Base-by-base conservation (phyloP, 2,113 vertebrate species). In the Forbesichthys agassizii region DNA sequence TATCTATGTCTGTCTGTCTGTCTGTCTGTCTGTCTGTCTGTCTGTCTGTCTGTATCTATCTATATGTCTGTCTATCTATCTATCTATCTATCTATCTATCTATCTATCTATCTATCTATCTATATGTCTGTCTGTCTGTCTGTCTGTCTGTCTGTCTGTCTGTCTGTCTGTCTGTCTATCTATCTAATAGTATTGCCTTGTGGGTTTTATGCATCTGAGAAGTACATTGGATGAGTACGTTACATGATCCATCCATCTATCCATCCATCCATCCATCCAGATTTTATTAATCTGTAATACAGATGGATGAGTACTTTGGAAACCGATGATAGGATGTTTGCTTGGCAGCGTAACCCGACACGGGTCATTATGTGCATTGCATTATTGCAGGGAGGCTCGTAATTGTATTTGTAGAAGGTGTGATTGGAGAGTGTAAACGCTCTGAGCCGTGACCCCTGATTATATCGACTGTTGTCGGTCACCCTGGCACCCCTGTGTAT, bases 351-450 rank as follows among this genome's bases (percentile, higher is more conserved):
- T 69, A 66, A 75, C 70, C 61, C 73, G 72, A 75, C 64, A 77
- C 27, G 61, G 55, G 46, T 77, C 72, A 83, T 86, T 79, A 75
- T 73, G 48, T 6, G 9, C 27, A 27, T 27, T 27, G 36, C 33
- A 55, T 77, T 83, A 81, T 76, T 48, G 65, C 61, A 72, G 64
- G 55, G 14, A 55, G 62, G 73, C 68, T 73, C 71, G 60, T 76
- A 68, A 61, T 54, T 64, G 71, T 75, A 75, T 72, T 54, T 61
- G 71, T 64, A 66, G 71, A 64, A 64, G 69, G 61, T 67, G 64
- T 78, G 74, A 73, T 81, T 83, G 70, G 68, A 52, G 72, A 71
- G 68, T 48, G 82, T 78, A 84, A 86, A 79, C 75, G 84, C 74
- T 66, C 47, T 64, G 58, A 47, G 59, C 64, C 64, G 56, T 58